Conservation (phyloP, 2,113 vertebrate species). For the Raphicerus campestris region DNA sequence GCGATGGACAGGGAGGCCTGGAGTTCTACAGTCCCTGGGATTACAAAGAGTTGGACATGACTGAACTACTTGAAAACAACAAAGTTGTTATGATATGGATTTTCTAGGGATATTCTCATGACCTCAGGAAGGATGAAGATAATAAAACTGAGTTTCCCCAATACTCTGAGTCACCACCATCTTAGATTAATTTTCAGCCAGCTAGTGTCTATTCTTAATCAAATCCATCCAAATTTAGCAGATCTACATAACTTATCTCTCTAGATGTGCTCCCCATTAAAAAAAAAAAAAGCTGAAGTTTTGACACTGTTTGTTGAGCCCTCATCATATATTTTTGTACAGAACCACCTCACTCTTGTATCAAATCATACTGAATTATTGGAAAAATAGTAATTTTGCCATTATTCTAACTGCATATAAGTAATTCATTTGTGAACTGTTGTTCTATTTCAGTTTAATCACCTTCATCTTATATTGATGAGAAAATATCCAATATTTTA, state of each 20-base stretch:
- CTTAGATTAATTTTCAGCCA: neutral
- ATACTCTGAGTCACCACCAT: neutral
- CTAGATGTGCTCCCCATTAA: neutral
- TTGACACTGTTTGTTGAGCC: neutral
- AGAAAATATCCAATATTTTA: constrained; percentile 30
- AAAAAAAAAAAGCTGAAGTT: neutral
- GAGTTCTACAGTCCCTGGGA: neutral
- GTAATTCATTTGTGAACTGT: neutral
- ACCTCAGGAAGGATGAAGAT: neutral
- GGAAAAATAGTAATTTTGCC: neutral
- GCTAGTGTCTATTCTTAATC: neutral
- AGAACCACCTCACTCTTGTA: neutral
- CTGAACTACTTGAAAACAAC: neutral
- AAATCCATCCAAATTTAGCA: neutral
- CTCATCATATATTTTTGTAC: neutral
- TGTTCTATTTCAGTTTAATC: constrained; percentile 41
- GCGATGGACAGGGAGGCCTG: neutral
- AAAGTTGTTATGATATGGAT: neutral
- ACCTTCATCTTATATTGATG: neutral
- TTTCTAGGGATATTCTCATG: neutral
- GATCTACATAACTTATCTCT: neutral
- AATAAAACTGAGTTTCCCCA: neutral
- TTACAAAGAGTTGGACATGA: neutral
- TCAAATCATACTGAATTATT: neutral
- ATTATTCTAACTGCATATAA: neutral